Conservation (phyloP, 2,888 invertebrate genomes). For the Leucophenga maculata region DNA sequence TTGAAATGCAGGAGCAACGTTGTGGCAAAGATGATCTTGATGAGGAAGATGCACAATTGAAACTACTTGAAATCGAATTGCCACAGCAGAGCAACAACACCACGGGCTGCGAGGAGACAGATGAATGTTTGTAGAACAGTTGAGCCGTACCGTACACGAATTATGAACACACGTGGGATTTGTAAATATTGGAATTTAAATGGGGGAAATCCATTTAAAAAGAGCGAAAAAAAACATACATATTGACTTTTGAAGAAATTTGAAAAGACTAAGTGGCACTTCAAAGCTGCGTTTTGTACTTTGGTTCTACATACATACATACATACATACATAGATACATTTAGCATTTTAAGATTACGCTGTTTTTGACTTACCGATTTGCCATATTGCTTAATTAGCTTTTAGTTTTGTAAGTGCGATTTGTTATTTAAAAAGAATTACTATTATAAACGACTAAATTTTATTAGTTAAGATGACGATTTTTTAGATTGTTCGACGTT, state of each 20-base stretch:
- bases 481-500: neutral
- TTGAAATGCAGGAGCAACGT: constrained; percentile 69
- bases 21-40: constrained; percentile 66
- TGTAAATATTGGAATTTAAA: constrained; percentile 49
- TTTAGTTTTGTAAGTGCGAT: constrained; percentile 15
- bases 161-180: neutral
- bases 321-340: no score
- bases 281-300: neutral
- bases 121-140: constrained; percentile 54
- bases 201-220: neutral
- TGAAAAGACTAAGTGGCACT: constrained; percentile 1
- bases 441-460: no score
- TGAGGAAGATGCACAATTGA: constrained; percentile 66
- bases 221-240: neutral
- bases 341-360: neutral
- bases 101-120: constrained; percentile 57
- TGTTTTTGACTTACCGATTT: constrained; percentile 7
- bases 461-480: neutral
- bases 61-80: constrained; percentile 60
- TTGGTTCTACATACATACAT: neutral
- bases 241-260: constrained; percentile 8
- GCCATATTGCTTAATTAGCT: constrained; percentile 24
- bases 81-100: constrained; percentile 49
- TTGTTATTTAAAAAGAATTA: constrained; percentile 7
- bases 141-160: neutral